Conservation (phyloP, 2,113 vertebrate species). For the Lagenorhynchus albirostris region DNA sequence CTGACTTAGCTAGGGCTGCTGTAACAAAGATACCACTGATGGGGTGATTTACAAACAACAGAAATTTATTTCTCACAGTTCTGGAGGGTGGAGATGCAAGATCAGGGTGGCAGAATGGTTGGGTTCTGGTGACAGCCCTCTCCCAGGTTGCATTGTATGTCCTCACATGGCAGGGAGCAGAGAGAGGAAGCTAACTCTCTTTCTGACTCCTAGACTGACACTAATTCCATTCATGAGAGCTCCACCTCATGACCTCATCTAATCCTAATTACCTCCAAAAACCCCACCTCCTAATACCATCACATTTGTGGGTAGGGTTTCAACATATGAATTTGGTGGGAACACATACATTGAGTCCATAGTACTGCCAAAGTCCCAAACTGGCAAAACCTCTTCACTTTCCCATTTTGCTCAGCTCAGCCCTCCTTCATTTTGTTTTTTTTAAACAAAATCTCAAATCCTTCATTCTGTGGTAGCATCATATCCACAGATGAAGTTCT, state of each 20-base stretch:
- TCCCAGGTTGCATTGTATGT: too few species aligned
- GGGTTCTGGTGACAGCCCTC: not conserved
- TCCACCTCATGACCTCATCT: not conserved
- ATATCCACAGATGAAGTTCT: not conserved
- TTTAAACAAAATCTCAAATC: not conserved
- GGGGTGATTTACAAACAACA: not conserved
- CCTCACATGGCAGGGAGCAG: not conserved
- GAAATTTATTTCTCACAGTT: not conserved
- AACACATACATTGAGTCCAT: not conserved
- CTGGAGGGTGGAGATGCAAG: not conserved
- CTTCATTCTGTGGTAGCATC: not conserved
- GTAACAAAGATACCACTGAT: not conserved
- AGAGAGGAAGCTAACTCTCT: not conserved
- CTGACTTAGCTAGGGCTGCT: not conserved
- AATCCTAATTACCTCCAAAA: not conserved
- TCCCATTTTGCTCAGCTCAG: not conserved
- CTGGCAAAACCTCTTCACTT: not conserved
- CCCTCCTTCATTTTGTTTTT: not conserved
- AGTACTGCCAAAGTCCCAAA: not conserved
- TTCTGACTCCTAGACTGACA: not conserved
- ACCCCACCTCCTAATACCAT: not conserved
- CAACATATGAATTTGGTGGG: not conserved
- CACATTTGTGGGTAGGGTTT: not conserved
- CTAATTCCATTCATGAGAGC: not conserved
- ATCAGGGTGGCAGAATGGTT: not conserved